Conservation (phyloP, 1,140 invertebrate species). For the Anastatus disparis region DNA sequence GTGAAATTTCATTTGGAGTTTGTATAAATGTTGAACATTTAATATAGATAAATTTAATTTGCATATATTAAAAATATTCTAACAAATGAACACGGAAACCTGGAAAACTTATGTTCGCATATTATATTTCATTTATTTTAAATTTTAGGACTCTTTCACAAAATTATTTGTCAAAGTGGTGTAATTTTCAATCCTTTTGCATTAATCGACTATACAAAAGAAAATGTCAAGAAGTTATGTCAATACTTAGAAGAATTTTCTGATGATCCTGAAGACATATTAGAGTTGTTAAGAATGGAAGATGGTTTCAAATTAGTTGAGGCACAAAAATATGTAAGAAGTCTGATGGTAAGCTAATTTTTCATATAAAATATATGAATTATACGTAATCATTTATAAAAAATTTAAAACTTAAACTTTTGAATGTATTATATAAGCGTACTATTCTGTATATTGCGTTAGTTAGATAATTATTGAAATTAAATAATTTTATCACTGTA, state of each 20-base stretch:
- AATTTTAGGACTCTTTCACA: conserved; percentile 67
- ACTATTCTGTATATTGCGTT: too few species aligned
- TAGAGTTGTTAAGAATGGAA: conserved; percentile 63
- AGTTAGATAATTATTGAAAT: too few species aligned
- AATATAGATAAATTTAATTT: too few species aligned
- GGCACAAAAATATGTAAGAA: conserved; percentile 1
- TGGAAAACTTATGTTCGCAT: too few species aligned
- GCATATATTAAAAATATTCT: too few species aligned
- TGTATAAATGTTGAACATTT: too few species aligned
- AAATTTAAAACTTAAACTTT: too few species aligned
- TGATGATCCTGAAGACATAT: conserved; percentile 56
- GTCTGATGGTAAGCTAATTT: background rate
- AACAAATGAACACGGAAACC: too few species aligned
- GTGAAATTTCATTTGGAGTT: background rate
- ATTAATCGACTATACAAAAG: conserved; percentile 62
- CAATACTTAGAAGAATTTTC: conserved; percentile 58
- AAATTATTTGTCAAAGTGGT: conserved; percentile 72
- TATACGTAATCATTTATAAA: background rate
- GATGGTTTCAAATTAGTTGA: conserved; percentile 39
- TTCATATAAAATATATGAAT: background rate
- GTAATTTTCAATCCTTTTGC: conserved; percentile 63
- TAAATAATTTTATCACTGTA: too few species aligned
- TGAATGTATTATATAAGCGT: too few species aligned
- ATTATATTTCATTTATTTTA: background rate
- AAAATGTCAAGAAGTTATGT: conserved; percentile 46